Evolutionary conservation across 1,140 invertebrate species (phyloP).

Genomic region (Drosophila bifasciata): DNA sequence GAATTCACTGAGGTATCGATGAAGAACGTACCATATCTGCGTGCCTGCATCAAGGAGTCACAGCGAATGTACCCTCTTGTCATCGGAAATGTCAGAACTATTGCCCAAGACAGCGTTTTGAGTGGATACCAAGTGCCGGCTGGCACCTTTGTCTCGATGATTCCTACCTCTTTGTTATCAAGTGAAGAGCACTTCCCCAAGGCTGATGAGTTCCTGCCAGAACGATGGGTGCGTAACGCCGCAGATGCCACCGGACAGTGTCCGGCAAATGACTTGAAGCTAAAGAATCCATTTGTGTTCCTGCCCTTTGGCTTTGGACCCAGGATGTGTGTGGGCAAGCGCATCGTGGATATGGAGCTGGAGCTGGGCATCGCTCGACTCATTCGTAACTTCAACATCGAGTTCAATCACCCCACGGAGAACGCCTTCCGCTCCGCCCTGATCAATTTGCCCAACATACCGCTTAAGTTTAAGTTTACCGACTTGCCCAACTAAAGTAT

Average conservation of each 20-base stretch:
- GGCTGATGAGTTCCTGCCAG: slow-evolving; percentile 86
- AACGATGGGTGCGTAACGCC: slow-evolving; percentile 85
- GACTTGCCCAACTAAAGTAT: slow-evolving; percentile 51
- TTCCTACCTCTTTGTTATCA: slow-evolving; percentile 81
- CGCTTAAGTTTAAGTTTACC: slow-evolving; percentile 73
- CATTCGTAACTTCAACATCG: slow-evolving; percentile 85
- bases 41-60: slow-evolving; percentile 88
- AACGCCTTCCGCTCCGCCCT: slow-evolving; percentile 62
- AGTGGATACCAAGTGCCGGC: slow-evolving; percentile 87
- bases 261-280: slow-evolving; percentile 68
- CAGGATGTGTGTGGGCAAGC: slow-evolving; percentile 86
- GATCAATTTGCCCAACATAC: slow-evolving; percentile 69
- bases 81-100: slow-evolving; percentile 84
- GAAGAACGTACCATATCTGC: slow-evolving; percentile 86
- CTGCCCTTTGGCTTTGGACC: slow-evolving; percentile 88
- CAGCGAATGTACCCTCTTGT: slow-evolving; percentile 85
- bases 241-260: slow-evolving; percentile 18
- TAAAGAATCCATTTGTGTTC: slow-evolving; percentile 86
- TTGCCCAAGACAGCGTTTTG: slow-evolving; percentile 85
- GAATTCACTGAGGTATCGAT: slow-evolving; percentile 85
- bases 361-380: slow-evolving; percentile 87
- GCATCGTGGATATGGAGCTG: slow-evolving; percentile 90
- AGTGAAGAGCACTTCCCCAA: slow-evolving; percentile 85
- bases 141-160: slow-evolving; percentile 85
- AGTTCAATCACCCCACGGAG: slow-evolving; percentile 84